A percentile compares a stretch with the other conserved stretches of the same genome.
Conservation (phyloP, 2,888 invertebrate species). For the Cyclophora albipunctata region DNA sequence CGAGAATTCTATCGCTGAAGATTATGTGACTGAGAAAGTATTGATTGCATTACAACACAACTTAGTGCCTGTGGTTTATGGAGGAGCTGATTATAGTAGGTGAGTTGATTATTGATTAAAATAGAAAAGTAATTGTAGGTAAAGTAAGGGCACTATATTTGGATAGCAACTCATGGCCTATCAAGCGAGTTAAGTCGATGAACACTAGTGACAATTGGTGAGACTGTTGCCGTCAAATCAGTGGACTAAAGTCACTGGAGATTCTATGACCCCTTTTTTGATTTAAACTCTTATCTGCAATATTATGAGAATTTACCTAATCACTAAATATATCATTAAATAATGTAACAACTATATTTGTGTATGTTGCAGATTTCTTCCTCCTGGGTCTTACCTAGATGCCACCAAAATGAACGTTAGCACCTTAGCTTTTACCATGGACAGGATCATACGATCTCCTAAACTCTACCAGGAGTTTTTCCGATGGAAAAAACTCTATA, state of each 20-base stretch:
- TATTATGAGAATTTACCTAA: too few species aligned
- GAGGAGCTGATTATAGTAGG: constrained; percentile 78
- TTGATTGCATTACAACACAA: constrained; percentile 75
- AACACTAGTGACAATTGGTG: neutral
- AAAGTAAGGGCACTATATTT: neutral
- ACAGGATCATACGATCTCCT: constrained; percentile 31
- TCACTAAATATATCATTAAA: too few species aligned
- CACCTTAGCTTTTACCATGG: constrained; percentile 38
- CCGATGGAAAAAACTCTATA: constrained; percentile 42
- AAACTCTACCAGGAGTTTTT: constrained; percentile 40
- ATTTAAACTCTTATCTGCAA: too few species aligned
- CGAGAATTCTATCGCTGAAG: constrained; percentile 81
- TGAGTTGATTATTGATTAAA: constrained; percentile 17
- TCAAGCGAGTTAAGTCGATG: neutral
- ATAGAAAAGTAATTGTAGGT: neutral
- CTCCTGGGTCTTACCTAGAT: constrained; percentile 55
- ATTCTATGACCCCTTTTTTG: too few species aligned
- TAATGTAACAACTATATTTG: too few species aligned
- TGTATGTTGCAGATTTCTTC: constrained; percentile 47
- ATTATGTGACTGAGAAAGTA: constrained; percentile 75
- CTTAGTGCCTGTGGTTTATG: constrained; percentile 80
- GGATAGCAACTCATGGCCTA: neutral
- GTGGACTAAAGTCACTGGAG: too few species aligned
- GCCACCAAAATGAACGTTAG: constrained; percentile 24
- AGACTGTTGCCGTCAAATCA: too few species aligned